phyloP scores from a whole-genome alignment of 2,888 invertebrate species.

The Eumerus sabulonum region DNA sequence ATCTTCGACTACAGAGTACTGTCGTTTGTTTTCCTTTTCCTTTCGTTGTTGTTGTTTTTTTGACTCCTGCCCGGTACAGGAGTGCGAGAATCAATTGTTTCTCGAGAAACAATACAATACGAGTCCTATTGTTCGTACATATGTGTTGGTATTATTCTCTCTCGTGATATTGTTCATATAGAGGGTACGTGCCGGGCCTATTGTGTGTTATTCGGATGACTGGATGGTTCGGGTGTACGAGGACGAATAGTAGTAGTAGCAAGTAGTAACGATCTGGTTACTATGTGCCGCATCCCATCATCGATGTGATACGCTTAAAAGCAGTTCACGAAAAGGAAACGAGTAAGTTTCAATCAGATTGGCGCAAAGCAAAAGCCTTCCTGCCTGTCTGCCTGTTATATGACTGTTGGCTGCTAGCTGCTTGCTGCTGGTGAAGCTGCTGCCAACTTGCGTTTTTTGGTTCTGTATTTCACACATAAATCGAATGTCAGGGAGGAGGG shows the following conservation, averaged over 20 bases:
- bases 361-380: conserved; percentile 58
- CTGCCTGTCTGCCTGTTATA: conserved; percentile 40
- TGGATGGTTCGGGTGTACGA: conserved; percentile 37
- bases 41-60: too few species aligned
- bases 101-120: conserved; percentile 56
- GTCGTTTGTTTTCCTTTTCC: too few species aligned
- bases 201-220: conserved; percentile 30
- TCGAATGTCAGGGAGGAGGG: conserved; percentile 47
- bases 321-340: conserved; percentile 63
- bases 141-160: conserved; percentile 53
- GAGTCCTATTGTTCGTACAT: conserved; percentile 15
- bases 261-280: conserved; percentile 49
- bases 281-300: conserved; percentile 52
- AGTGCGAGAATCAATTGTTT: conserved; percentile 63
- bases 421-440: conserved; percentile 15
- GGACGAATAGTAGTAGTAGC: not conserved
- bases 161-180: conserved; percentile 50
- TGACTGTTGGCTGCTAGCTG: too few species aligned
- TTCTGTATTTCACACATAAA: conserved; percentile 42
- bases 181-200: conserved; percentile 62
- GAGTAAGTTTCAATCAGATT: conserved; percentile 70
- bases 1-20: conserved; percentile 15
- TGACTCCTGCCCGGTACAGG: not conserved
- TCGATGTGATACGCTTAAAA: conserved; percentile 69
- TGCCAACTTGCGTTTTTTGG: conserved; percentile 24